phyloP scores from a whole-genome alignment of 2,888 invertebrate genomes.

The Nemoura dubitans region DNA sequence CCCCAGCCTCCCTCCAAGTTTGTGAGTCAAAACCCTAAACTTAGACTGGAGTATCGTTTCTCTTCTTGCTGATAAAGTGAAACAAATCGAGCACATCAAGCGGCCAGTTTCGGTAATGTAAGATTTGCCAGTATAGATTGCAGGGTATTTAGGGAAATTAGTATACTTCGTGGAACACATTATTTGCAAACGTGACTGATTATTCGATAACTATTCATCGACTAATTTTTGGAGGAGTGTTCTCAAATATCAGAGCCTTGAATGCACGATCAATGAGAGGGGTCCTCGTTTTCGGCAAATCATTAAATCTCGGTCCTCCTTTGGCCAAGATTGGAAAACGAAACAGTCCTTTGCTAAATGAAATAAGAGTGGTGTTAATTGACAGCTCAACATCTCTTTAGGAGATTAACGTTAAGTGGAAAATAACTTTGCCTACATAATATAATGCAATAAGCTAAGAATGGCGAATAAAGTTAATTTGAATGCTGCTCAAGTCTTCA shows the following conservation, averaged over 20 bases:
- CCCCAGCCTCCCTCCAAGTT: not conserved
- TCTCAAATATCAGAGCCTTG: no score
- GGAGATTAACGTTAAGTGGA: conserved; percentile 19
- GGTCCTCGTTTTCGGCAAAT: not conserved
- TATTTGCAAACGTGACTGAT: not conserved
- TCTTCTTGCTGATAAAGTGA: no score
- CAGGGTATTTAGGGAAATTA: not conserved
- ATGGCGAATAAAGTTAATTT: conserved; percentile 7
- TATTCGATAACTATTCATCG: no score
- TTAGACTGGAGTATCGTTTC: not conserved
- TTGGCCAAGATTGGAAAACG: not conserved
- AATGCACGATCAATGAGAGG: no score
- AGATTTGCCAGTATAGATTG: not conserved
- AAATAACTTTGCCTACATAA: not conserved
- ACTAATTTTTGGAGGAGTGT: no score
- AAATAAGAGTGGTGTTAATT: not conserved
- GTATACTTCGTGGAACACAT: not conserved
- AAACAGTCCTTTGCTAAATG: not conserved
- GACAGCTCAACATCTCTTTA: not conserved
- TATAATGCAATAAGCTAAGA: not conserved
- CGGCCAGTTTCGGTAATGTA: not conserved
- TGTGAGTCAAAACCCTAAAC: not conserved
- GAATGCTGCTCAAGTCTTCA: conserved; percentile 1
- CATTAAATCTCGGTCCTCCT: not conserved
- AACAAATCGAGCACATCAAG: not conserved